phyloP scores from a whole-genome alignment of 2,888 invertebrate genomes.

The Oxytorus armatus region DNA sequence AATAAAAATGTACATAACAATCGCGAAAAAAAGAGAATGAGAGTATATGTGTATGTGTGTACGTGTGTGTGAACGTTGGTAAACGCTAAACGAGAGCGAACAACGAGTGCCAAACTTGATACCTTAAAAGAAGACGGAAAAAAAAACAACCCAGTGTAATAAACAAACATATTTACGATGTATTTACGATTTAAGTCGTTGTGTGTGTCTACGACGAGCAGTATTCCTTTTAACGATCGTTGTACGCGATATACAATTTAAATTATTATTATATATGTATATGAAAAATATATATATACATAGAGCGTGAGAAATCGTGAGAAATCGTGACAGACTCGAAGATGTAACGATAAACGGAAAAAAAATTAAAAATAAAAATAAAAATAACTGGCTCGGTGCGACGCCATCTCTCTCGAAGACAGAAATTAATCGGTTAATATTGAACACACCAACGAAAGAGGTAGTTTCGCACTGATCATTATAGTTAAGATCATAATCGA shows the following conservation, averaged over 20 bases:
- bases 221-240: slow-evolving; percentile 82
- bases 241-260: slow-evolving; percentile 81
- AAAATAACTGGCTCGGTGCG: slow-evolving; percentile 54
- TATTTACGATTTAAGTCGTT: slow-evolving; percentile 77
- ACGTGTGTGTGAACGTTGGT: slow-evolving; percentile 59
- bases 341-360: slow-evolving; percentile 22
- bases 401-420: slow-evolving; percentile 27
- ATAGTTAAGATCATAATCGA: slow-evolving; percentile 18
- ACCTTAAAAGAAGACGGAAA: slow-evolving; percentile 65
- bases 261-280: slow-evolving; percentile 78
- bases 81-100: slow-evolving; percentile 62
- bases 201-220: slow-evolving; percentile 77
- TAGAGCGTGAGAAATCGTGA: no score
- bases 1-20: slow-evolving; percentile 60
- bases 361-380: slow-evolving; percentile 21
- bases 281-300: slow-evolving; percentile 14
- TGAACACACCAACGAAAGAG: slow-evolving; percentile 8
- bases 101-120: slow-evolving; percentile 83
- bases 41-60: slow-evolving; percentile 16
- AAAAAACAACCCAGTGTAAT: slow-evolving; percentile 78
- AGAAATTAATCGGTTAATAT: slow-evolving; percentile 29
- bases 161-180: slow-evolving; percentile 76
- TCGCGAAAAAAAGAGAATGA: slow-evolving; percentile 41
- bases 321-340: slow-evolving; percentile 40
- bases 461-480: slow-evolving; percentile 38